Conservation (phyloP, 2,888 invertebrate species). For the Eupithecia inturbata region DNA sequence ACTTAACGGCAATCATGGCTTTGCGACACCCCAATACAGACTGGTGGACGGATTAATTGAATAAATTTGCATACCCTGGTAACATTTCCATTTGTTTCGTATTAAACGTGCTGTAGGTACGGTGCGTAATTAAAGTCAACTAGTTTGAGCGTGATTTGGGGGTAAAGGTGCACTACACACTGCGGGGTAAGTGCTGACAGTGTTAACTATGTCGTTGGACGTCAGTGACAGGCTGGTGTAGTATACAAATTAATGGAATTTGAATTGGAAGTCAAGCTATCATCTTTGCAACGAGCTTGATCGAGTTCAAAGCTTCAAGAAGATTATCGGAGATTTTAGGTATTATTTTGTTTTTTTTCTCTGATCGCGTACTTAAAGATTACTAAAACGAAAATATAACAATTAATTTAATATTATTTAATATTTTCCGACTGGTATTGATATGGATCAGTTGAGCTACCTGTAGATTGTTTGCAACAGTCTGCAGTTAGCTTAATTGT, state of each 20-base stretch:
- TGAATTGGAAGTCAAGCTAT: not conserved
- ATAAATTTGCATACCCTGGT: slow-evolving; percentile 79
- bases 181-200: not conserved
- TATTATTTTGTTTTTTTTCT: not conserved
- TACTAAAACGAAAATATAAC: not conserved
- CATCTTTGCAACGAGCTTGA: not conserved
- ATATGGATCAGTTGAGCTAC: no score
- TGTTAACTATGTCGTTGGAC: slow-evolving; percentile 4
- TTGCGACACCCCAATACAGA: slow-evolving; percentile 78
- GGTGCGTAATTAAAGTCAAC: slow-evolving; percentile 43
- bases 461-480: no score
- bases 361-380: not conserved
- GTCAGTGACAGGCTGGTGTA: slow-evolving; percentile 1
- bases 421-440: no score
- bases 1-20: slow-evolving; percentile 80
- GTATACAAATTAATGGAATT: not conserved
- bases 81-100: slow-evolving; percentile 80
- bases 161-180: slow-evolving; percentile 2
- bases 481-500: no score
- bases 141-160: slow-evolving; percentile 23
- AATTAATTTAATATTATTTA: no score
- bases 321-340: not conserved
- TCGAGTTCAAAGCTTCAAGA: not conserved
- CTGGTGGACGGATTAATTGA: slow-evolving; percentile 79
- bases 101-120: slow-evolving; percentile 64